Conservation (phyloP, 2,113 vertebrate species). For the Antechinus stuartii region DNA sequence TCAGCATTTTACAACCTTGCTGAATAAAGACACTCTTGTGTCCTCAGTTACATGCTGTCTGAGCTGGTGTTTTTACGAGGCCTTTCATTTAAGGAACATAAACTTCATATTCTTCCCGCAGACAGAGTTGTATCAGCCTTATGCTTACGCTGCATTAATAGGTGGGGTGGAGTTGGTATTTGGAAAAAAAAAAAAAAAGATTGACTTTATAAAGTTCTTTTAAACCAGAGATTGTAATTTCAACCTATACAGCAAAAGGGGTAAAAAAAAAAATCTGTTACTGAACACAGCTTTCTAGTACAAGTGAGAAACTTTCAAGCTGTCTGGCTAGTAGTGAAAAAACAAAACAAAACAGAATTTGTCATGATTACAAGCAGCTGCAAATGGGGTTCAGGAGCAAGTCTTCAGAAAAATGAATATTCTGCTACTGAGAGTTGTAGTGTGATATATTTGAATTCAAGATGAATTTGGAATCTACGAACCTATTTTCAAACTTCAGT, state of each 20-base stretch:
- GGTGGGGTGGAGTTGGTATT: not conserved
- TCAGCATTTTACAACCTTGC: not conserved
- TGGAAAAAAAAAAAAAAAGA: fast-evolving
- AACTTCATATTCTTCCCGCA: not conserved
- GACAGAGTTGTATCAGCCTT: not conserved
- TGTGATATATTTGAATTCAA: not conserved
- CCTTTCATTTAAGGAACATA: not conserved
- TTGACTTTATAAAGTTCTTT: not conserved
- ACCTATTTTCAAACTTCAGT: not conserved
- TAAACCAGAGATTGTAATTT: fast-evolving
- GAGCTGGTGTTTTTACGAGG: not conserved
- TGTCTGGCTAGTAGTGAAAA: not conserved
- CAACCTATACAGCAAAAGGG: not conserved
- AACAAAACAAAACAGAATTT: not conserved
- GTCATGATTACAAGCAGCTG: not conserved
- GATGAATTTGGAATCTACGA: not conserved
- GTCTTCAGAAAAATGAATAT: not conserved
- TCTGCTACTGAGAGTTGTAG: not conserved
- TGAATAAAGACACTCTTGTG: conserved; percentile 18
- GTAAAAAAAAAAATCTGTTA: not conserved
- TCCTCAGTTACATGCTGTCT: not conserved
- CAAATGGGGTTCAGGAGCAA: not conserved
- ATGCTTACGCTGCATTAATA: not conserved
- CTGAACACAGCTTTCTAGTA: not conserved
- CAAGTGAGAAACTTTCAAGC: not conserved